Percentiles rank a stretch among this genome's conserved stretches.
These are phyloP conservation scores for Eublepharis macularius DNA, from an alignment of 2,113 vertebrate species.

Conservation along the genomic window DNA sequence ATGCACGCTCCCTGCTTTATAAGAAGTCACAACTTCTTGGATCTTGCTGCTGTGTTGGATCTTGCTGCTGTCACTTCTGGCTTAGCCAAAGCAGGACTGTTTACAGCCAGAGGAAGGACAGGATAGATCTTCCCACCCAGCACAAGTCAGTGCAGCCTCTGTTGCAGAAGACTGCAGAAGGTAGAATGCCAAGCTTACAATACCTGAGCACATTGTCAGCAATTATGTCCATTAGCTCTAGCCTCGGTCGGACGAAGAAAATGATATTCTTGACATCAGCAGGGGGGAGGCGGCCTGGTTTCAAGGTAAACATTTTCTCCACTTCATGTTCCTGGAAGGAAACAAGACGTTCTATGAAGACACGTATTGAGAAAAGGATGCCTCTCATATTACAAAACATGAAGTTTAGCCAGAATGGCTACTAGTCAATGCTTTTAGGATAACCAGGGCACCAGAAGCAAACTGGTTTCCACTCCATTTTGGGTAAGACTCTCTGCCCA, in stretches of 20 bases:
- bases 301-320: slow-evolving; percentile 99
- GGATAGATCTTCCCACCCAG: background rate
- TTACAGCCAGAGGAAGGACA: background rate
- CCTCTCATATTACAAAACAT: background rate
- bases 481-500: background rate
- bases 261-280: slow-evolving; percentile 97
- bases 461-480: background rate
- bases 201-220: slow-evolving; percentile 92
- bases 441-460: background rate
- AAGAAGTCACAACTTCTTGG: background rate
- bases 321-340: slow-evolving; percentile 94
- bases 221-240: slow-evolving; percentile 97
- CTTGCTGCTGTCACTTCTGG: background rate
- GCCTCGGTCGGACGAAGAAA: slow-evolving; percentile 92
- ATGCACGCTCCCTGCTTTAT: too few relatives aligned
- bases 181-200: background rate
- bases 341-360: background rate
- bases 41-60: too few relatives aligned
- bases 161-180: background rate
- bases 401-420: background rate
- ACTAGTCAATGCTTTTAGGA: too few relatives aligned
- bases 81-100: too few relatives aligned
- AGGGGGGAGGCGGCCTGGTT: slow-evolving; percentile 85
- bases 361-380: background rate
- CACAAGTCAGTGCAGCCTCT: background rate